Conservation (phyloP, 2,797 vertebrate genomes). For the Peromyscus eremicus region DNA sequence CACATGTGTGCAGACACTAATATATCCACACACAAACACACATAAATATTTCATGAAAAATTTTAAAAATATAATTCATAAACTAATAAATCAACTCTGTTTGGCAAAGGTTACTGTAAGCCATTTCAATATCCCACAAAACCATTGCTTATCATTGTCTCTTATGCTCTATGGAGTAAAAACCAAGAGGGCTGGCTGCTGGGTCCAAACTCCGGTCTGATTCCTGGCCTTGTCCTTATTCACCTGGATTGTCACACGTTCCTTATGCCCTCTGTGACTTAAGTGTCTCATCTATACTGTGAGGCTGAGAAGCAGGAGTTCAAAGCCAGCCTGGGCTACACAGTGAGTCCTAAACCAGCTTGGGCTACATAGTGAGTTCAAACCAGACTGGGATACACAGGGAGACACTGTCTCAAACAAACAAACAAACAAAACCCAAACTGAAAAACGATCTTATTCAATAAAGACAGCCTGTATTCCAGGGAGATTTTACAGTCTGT, state of each 20-base stretch:
- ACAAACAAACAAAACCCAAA: background rate
- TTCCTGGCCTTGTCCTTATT: background rate
- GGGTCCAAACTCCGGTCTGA: background rate
- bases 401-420: background rate
- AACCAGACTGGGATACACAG: background rate
- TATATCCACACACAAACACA: background rate
- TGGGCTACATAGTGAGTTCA: background rate
- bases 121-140: background rate
- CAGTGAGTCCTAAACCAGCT: background rate
- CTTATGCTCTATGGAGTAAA: background rate
- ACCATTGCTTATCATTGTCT: background rate
- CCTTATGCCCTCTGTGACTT: constrained; percentile 6
- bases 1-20: background rate
- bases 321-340: background rate
- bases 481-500: constrained; percentile 11
- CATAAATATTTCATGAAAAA: background rate
- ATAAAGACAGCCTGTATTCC: background rate
- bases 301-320: background rate
- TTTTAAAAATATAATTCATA: background rate
- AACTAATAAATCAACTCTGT: background rate
- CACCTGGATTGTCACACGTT: background rate
- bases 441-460: constrained; percentile 33
- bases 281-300: constrained; percentile 16
- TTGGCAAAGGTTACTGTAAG: background rate
- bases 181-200: background rate